Percentiles rank a stretch among this genome's conserved stretches.
phyloP scores from a whole-genome alignment of 2,113 vertebrate genomes.

The Callithrix jacchus region DNA sequence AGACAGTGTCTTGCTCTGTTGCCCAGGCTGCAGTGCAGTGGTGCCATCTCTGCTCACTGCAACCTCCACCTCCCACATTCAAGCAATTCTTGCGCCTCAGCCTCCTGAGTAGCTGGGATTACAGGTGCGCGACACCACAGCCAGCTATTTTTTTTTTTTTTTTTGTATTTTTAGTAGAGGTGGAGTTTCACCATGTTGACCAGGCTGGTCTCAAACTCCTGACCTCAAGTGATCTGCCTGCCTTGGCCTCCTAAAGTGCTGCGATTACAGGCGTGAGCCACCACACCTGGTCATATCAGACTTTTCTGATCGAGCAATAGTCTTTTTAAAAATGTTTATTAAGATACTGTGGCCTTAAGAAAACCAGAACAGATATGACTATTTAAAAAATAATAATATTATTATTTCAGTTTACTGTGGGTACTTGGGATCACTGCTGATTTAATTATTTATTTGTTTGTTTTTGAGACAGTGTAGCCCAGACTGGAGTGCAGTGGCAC shows the following conservation, averaged over 20 bases:
- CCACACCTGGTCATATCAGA: too few relatives aligned
- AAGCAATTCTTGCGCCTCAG: neutral
- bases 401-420: too few relatives aligned
- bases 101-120: neutral
- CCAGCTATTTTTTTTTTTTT: neutral
- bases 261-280: neutral
- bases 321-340: neutral
- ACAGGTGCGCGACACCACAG: neutral
- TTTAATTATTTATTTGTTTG: neutral
- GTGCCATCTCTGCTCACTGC: neutral
- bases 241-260: neutral
- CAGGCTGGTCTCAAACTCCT: neutral
- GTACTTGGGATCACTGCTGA: too few relatives aligned
- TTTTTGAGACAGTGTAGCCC: neutral
- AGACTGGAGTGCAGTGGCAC: neutral
- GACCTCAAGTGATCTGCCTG: neutral
- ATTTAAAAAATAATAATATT: too few relatives aligned
- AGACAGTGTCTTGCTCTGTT: neutral
- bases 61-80: neutral
- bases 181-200: neutral
- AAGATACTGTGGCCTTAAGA: too few relatives aligned
- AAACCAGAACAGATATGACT: too few relatives aligned
- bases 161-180: neutral
- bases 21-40: neutral
- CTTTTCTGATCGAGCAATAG: neutral